Evolutionary conservation across 2,113 vertebrate species (phyloP).

Genomic region (Numida meleagris): DNA sequence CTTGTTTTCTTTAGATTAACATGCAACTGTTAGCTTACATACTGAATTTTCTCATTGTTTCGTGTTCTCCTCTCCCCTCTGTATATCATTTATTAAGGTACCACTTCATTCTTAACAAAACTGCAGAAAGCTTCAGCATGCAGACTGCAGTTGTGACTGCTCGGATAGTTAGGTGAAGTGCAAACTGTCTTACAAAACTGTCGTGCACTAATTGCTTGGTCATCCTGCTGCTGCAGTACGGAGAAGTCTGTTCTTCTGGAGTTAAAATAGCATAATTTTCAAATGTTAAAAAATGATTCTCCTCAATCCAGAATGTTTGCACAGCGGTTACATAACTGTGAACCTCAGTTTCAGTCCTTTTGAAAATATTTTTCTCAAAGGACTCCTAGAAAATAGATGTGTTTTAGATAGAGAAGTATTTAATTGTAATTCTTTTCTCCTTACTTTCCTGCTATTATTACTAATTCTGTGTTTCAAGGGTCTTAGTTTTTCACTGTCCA

Average conservation of each 20-base stretch:
- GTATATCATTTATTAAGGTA: fast-evolving
- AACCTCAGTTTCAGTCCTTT: not conserved
- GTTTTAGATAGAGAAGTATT: not conserved
- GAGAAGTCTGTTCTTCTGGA: not conserved
- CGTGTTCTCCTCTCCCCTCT: not conserved
- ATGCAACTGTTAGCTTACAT: not conserved
- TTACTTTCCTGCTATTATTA: not conserved
- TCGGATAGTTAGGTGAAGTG: not conserved
- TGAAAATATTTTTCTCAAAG: not conserved
- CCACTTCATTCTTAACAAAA: not conserved
- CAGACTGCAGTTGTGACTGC: not conserved
- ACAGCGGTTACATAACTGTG: not conserved
- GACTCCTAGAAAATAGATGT: not conserved
- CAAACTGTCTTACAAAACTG: not conserved
- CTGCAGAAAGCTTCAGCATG: not conserved
- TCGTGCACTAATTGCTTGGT: not conserved
- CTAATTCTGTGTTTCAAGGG: not conserved
- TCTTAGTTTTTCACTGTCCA: not conserved
- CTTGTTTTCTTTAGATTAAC: not conserved
- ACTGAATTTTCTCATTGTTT: not conserved
- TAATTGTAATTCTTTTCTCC: not conserved
- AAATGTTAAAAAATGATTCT: not conserved
- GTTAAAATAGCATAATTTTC: not conserved
- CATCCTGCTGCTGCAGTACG: too few species aligned
- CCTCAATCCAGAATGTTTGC: not conserved